Conservation (phyloP, 2,888 invertebrate genomes). For the Octodonta nipae region DNA sequence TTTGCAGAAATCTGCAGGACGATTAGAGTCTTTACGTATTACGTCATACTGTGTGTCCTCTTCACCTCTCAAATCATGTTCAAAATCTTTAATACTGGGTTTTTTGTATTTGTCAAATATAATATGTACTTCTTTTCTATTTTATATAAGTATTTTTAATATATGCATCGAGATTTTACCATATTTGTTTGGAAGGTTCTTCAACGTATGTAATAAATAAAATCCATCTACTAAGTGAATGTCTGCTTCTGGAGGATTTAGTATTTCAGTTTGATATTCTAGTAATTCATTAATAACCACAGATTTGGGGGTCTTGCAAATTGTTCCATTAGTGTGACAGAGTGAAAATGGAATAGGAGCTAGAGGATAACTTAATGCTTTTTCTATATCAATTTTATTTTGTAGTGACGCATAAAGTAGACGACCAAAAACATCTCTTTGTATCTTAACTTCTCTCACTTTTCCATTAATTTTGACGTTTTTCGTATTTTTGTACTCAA, state of each 20-base stretch:
- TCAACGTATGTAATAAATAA: slow-evolving; percentile 17
- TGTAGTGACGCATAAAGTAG: slow-evolving; percentile 12
- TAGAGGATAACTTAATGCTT: slow-evolving; percentile 18
- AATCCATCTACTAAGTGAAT: slow-evolving; percentile 18
- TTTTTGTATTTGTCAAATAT: slow-evolving; percentile 21
- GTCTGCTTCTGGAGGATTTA: slow-evolving; percentile 14
- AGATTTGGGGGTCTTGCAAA: slow-evolving; percentile 18
- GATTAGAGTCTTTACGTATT: slow-evolving; percentile 16
- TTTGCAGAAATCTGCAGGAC: slow-evolving; percentile 8
- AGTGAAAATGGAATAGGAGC: slow-evolving; percentile 16
- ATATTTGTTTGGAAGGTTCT: slow-evolving; percentile 14
- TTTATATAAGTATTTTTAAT: slow-evolving; percentile 14
- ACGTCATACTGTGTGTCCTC: slow-evolving; percentile 15
- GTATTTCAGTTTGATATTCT: slow-evolving; percentile 11
- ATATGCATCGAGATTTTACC: slow-evolving; percentile 12
- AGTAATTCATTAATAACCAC: slow-evolving; percentile 14
- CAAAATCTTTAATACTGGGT: slow-evolving; percentile 18
- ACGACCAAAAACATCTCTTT: slow-evolving; percentile 6
- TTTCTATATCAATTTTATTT: slow-evolving; percentile 18
- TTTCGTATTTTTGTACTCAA: slow-evolving; percentile 14
- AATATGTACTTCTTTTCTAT: slow-evolving; percentile 20
- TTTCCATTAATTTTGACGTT: slow-evolving; percentile 18
- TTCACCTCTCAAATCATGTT: slow-evolving; percentile 12
- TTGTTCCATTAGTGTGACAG: slow-evolving; percentile 18
- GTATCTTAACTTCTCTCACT: slow-evolving; percentile 16